Evolutionary conservation across 2,797 vertebrate genomes (phyloP), one percentile per base, ranked within the genome.

Genomic region (Cottoperca gobio): DNA sequence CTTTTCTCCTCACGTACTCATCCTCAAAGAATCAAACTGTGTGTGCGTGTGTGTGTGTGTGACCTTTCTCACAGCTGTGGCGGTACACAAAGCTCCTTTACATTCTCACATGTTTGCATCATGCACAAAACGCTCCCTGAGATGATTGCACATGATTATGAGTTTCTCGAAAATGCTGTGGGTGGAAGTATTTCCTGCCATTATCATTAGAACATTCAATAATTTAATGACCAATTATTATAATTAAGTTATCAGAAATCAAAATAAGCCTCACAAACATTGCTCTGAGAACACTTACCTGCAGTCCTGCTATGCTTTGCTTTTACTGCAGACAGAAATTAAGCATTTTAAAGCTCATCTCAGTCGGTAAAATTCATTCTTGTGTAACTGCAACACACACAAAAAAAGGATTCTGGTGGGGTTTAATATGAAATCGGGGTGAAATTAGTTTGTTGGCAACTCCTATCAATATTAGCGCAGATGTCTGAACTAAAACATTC

Each of bases 51-150:
- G 54, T 17, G 49, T 23, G 58, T 59, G 67, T 49, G 55, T n/a
- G 70, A 81, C 81, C 81, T 86, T 86, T 86, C n/a, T 58, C 82
- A 82, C 73, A 75, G 14, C 75, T 52, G 58, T 66, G 24, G 4
- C 54, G 45, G 48, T 1, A 14, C 24, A 64, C 52, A 66, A 70
- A 61, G 48, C 73, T 42, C 23, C 28, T 86, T 73, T 68, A 37
- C 28, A 31, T 60, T 43, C 13, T 46, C 60, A 70, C 42, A 6
- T 53, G 50, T 13, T 55, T 49, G 28, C 11, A n/a, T 23, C 12
- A 49, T 11, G 54, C 40, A 23, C 4, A 40, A 46, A 84, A 63
- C 50, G 45, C 50, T 70, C 21, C 37, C 57, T 26, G 28, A 60
- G 42, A 55, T 5, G 21, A 66, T 5, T 21, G 12, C 55, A 72